Base-by-base conservation (phyloP, 1,140 invertebrate genomes). In the Thaumetopoea pityocampa region DNA sequence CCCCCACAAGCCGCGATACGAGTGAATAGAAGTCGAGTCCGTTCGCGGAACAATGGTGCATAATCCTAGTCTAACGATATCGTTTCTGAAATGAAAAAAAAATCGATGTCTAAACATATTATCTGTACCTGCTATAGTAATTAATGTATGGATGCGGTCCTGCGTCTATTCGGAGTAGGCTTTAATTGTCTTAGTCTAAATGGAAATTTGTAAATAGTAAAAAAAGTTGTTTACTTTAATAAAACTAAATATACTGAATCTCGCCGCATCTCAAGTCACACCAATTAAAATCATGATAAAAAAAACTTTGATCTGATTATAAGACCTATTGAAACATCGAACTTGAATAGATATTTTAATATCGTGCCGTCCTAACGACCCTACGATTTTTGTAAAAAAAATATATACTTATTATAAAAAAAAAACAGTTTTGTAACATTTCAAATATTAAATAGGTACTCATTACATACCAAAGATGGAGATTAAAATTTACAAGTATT, bases 301-400 rank as follows among this genome's bases (percentile, higher is more conserved):
- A 44, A 30, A 34, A 59, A 60, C 47, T 62, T 50, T 49, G 53
- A 78, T 60, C 76, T 63, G 57, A 76, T 44, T 67, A n/a, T n/a
- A 72, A 71, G 67, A 79, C 76, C 76, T 80, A 76, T 66, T 53
- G 38, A 63, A 78, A 84, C 80, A 84, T 84, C 80, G 77, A 84
- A 84, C 60, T 81, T 80, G 77, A 71, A 84, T 84, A 84, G 77
- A 80, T 76, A 64, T 72, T 69, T 63, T 81, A 69, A 65, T 84
- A 81, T 84, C 74, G 80, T 81, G 80, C 80, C 80, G 80, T 84
- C 80, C 80, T 81, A 80, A 76, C 80, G 80, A 84, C 80, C 77
- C 80, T 84, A 81, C 77, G 80, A 84, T 76, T 84, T 83, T 83
- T 84, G 77, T 81, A 81, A 81, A 84, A 81, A 72, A 72, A 78